Base-by-base conservation (phyloP, 2,113 vertebrate genomes). In the Perca schrenkii region DNA sequence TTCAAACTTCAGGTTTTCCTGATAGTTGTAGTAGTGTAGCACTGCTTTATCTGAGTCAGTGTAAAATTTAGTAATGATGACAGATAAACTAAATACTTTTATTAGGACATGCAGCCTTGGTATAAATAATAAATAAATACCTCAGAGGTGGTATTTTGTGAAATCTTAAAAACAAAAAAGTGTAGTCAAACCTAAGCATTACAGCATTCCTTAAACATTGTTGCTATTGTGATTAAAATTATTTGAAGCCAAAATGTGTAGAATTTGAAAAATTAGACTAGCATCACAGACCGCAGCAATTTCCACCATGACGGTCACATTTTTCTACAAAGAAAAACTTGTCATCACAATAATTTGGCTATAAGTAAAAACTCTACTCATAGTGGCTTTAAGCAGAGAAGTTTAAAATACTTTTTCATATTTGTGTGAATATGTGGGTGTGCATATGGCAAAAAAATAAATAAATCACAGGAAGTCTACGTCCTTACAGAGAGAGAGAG, bases 401-500 rank as follows among this genome's bases (percentile, higher is more conserved):
- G 15, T 34, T 13, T 13, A 3, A 79, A 10, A 28, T 62, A 7
- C 6, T n/a, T 34, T 43, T 28, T 28, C 0, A 36, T 4, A 0
- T 19, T 1, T 47, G 19, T 53, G n/a, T 47, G 17, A 53, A 10
- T n/a, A 36, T 60, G 50, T 49, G 14, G 62, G 16, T 75, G 34
- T 69, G 47, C 21, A 8, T 34, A 63, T 54, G 46, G 60, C 69
- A 74, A 58, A 71, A 11, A 54, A 52, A 34, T 5, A 34, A 34
- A 34, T 5, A 34, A 34, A 34, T 34, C 13, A 69, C 15, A 67
- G 47, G 43, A 77, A 28, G 63, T 46, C 69, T 17, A 25, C 1
- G 6, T 63, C 47, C 21, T 77, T 12, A 28, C 13, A 74, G 62
- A 84, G 57, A 70, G 63, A 49, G n/a, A n/a, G n/a, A n/a, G n/a